phyloP scores from a whole-genome alignment of 2,888 invertebrate genomes.

The Fragum whitleyi region DNA sequence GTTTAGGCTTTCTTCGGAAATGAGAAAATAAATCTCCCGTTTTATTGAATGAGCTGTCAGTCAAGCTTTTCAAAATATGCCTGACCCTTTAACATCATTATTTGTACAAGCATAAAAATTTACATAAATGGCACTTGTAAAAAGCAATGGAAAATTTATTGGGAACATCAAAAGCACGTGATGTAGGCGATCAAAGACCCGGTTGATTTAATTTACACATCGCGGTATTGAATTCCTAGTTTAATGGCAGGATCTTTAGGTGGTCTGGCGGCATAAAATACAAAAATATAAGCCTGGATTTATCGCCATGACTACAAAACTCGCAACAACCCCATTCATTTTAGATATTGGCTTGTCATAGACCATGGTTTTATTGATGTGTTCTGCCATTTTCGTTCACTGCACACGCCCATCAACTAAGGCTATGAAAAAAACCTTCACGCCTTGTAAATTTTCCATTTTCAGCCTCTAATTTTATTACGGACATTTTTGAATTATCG shows the following conservation, averaged over 20 bases:
- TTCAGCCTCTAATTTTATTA: background rate
- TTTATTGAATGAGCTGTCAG: conserved; percentile 49
- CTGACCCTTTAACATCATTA: conserved; percentile 59
- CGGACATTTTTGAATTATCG: background rate
- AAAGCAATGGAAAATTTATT: conserved; percentile 66
- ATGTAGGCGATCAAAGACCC: conserved; percentile 59
- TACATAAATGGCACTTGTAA: conserved; percentile 70
- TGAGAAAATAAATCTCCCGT: conserved; percentile 41
- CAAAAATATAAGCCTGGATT: conserved; percentile 22
- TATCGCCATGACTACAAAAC: conserved; percentile 29
- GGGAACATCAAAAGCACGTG: conserved; percentile 63
- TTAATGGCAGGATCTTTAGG: conserved; percentile 63
- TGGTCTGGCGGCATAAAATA: conserved; percentile 57
- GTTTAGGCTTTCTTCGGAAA: conserved; percentile 42
- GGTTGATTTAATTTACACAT: conserved; percentile 68
- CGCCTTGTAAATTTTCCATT: background rate
- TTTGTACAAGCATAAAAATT: conserved; percentile 67
- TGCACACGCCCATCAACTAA: conserved; percentile 26
- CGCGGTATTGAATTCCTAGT: conserved; percentile 61
- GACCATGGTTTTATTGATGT: conserved; percentile 18
- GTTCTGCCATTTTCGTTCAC: conserved; percentile 31
- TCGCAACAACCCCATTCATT: conserved; percentile 30
- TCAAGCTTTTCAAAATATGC: conserved; percentile 54
- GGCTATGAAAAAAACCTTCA: conserved; percentile 13
- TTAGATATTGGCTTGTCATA: conserved; percentile 28